Evolutionary conservation across 2,797 vertebrate species (phyloP).

Genomic region (Valencia hispanica): DNA sequence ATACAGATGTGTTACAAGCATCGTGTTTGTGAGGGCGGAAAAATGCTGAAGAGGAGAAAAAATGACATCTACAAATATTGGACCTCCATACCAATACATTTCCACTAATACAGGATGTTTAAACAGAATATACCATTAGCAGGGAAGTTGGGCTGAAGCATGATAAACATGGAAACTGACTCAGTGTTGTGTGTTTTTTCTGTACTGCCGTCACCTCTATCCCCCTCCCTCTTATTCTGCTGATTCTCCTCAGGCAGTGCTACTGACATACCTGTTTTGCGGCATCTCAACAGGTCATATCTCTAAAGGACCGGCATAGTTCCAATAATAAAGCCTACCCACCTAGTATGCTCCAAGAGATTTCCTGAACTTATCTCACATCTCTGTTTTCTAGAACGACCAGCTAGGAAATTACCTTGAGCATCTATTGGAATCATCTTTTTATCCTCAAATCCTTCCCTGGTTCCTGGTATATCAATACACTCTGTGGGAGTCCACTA

Average conservation of each 20-base stretch:
- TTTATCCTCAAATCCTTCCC: not conserved
- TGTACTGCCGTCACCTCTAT: not conserved
- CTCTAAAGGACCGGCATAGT: not conserved
- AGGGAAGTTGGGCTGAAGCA: constrained; percentile 29
- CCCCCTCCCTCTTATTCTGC: not conserved
- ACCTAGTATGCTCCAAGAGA: not conserved
- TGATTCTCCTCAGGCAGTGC: not conserved
- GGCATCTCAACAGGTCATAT: not conserved
- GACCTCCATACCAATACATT: constrained; percentile 1
- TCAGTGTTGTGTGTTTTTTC: constrained; percentile 20
- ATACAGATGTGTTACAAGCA: constrained; percentile 3
- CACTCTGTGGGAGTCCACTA: not conserved
- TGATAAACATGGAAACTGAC: constrained; percentile 46
- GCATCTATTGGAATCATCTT: not conserved
- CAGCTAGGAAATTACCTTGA: not conserved
- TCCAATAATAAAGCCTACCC: not conserved
- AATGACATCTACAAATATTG: constrained; percentile 6
- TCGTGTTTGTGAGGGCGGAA: not conserved
- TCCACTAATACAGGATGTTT: constrained; percentile 41
- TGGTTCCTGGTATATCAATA: not conserved
- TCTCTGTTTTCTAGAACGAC: not conserved
- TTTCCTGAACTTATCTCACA: not conserved
- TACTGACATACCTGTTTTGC: not conserved
- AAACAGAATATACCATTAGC: constrained; percentile 23
- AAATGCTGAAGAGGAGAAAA: not conserved